These are phyloP conservation scores for Gymnothorax reevesii DNA, from an alignment of 2,797 vertebrate genomes.

Conservation along the genomic window DNA sequence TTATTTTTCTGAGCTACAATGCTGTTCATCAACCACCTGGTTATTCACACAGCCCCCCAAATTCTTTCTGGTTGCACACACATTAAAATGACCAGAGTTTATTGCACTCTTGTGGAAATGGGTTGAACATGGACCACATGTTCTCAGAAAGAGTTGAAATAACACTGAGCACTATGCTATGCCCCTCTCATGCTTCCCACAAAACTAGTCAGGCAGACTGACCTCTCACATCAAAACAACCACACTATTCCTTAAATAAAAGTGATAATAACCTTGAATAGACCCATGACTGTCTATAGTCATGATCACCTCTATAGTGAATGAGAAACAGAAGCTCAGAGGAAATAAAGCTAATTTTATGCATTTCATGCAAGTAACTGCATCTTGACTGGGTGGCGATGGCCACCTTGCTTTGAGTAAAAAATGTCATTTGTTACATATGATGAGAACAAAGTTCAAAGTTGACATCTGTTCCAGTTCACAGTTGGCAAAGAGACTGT, in stretches of 20 bases:
- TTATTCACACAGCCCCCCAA: too few relatives aligned
- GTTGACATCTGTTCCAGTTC: background rate
- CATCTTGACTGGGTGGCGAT: background rate
- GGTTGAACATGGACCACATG: too few relatives aligned
- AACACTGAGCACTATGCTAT: too few relatives aligned
- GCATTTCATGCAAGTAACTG: background rate
- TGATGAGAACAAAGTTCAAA: background rate
- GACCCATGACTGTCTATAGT: background rate
- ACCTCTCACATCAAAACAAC: too few relatives aligned
- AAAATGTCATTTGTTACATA: background rate
- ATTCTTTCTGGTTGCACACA: too few relatives aligned
- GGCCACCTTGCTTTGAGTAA: background rate
- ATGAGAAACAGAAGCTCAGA: background rate
- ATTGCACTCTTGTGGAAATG: too few relatives aligned
- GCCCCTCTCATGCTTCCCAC: too few relatives aligned
- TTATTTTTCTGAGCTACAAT: too few relatives aligned
- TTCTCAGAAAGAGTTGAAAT: too few relatives aligned
- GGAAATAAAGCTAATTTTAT: background rate
- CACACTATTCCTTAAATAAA: background rate
- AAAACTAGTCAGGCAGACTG: too few relatives aligned
- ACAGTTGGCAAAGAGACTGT: background rate
- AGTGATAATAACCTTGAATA: background rate
- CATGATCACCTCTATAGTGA: constrained; percentile 4
- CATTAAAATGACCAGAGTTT: too few relatives aligned
- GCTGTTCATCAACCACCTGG: too few relatives aligned